These are phyloP conservation scores for Boleophthalmus pectinirostris DNA, from an alignment of 2,113 vertebrate genomes.

Conservation along the genomic window DNA sequence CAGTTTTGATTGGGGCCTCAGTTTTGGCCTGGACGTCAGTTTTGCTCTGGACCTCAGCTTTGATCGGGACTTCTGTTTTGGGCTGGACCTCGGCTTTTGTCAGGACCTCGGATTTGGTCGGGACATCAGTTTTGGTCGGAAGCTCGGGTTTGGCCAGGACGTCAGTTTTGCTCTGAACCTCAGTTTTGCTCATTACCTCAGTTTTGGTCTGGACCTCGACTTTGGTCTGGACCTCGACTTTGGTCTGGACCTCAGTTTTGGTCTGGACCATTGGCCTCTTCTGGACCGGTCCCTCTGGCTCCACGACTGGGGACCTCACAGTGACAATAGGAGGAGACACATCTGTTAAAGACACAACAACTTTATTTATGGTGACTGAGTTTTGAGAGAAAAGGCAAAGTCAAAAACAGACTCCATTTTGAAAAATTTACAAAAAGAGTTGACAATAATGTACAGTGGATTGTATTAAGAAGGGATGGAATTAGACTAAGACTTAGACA, in stretches of 20 bases:
- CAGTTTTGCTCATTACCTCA: too few relatives aligned
- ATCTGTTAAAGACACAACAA: slow-evolving; percentile 29
- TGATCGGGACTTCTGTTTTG: neutral
- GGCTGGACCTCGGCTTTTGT: neutral
- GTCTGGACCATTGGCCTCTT: slow-evolving; percentile 54
- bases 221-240: slow-evolving; percentile 54
- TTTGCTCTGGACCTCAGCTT: neutral
- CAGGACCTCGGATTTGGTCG: neutral
- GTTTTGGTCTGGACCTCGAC: neutral
- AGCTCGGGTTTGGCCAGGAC: too few relatives aligned
- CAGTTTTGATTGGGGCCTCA: neutral
- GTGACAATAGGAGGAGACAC: slow-evolving; percentile 21
- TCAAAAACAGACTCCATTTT: too few relatives aligned
- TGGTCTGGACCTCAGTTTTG: slow-evolving; percentile 32
- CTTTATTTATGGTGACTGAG: neutral
- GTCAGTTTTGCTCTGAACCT: too few relatives aligned
- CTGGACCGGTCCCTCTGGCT: slow-evolving; percentile 49
- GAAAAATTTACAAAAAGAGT: too few relatives aligned
- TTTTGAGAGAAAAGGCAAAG: neutral
- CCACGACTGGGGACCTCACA: slow-evolving; percentile 36
- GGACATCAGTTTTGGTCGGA: neutral
- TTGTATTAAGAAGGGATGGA: too few relatives aligned
- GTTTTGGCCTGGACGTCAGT: neutral
- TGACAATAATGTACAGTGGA: too few relatives aligned
- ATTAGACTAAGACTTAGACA: too few relatives aligned